Base-by-base conservation (phyloP, 2,888 invertebrate species). In the Aplocera efformata region DNA sequence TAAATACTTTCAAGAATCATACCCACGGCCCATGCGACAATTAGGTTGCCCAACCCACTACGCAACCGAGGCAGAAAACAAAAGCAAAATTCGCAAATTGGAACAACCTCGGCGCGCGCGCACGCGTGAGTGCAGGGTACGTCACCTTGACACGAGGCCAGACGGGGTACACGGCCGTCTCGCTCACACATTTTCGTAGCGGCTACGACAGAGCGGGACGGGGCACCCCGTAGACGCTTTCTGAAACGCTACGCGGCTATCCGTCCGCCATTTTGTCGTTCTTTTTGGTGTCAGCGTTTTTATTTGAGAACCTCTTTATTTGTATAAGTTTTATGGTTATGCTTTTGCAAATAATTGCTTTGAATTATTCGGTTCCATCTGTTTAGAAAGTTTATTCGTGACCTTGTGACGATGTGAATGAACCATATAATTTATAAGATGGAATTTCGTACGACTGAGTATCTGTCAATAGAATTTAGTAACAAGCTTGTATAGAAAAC, bases 101-200 rank as follows among this genome's bases (percentile, higher is more conserved):
- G 59, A 57, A 64, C 62, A 60, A 55, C 57, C 60, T 61, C 58
- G 55, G 20, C 47, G 56, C 64, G 63, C 52, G 61, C 60, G 72
- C 38, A 20, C 39, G 42, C 49, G 48, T 38, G 57, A 59, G 63
- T 56, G 53, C 66, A 66, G 84, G 84, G 84, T 83, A 79, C 80
- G 76, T 79, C 80, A 83, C 81, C 81, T 82, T 79, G 79, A 74
- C 79, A 72, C 80, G 77, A 77, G 65, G 82, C 83, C 79, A 79
- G 74, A 65, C 78, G 66, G 78, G 81, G 79, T 75, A 72, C 64
- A 57, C 52, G 10, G 27, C 67, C 60, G 42, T 79, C 80, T 58
- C 69, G 44, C 51, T 82, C 76, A 11, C 61, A 51, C 74, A 26
- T 46, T 42, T 39, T 46, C 74, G 77, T 77, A 79, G 75, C 75